Evolutionary conservation across 2,888 invertebrate genomes (phyloP).

Genomic region (Gnatocerus cornutus): DNA sequence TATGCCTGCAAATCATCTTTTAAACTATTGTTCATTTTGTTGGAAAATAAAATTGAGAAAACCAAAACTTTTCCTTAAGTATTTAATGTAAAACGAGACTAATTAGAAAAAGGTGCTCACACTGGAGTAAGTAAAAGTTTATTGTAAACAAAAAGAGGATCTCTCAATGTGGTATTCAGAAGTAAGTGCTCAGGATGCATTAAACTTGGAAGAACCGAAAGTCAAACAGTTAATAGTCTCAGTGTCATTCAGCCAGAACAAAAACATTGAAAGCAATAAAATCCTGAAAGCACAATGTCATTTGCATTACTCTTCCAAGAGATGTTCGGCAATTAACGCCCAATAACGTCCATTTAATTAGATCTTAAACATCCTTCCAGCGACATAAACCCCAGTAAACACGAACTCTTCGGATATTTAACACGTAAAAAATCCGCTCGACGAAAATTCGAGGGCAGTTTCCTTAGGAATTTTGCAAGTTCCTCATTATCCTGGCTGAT

Average conservation of each 20-base stretch:
- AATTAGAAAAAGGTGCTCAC: too few species aligned
- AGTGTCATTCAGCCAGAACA: conserved; percentile 5
- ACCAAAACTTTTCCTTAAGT: too few species aligned
- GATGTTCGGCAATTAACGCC: conserved; percentile 33
- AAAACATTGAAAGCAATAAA: conserved; percentile 8
- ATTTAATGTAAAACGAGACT: too few species aligned
- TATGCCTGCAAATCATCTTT: too few species aligned
- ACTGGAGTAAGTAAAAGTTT: neutral
- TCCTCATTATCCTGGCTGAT: conserved; percentile 26
- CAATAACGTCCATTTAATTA: conserved; percentile 34
- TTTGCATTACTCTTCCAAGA: conserved; percentile 25
- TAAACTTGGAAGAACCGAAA: neutral
- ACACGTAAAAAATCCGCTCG: conserved; percentile 13
- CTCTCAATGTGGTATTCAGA: conserved; percentile 1
- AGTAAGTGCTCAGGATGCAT: neutral
- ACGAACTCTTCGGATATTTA: conserved; percentile 20
- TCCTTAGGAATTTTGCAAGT: conserved; percentile 36
- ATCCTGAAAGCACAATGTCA: conserved; percentile 24
- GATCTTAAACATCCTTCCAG: conserved; percentile 36
- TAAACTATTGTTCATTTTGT: too few species aligned
- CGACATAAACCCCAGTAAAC: conserved; percentile 30
- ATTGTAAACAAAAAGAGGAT: neutral
- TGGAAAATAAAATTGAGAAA: too few species aligned
- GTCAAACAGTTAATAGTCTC: conserved; percentile 4
- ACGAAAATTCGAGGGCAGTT: conserved; percentile 31